phyloP scores from a whole-genome alignment of 1,140 invertebrate species.

The Drosophila pallidifrons region DNA sequence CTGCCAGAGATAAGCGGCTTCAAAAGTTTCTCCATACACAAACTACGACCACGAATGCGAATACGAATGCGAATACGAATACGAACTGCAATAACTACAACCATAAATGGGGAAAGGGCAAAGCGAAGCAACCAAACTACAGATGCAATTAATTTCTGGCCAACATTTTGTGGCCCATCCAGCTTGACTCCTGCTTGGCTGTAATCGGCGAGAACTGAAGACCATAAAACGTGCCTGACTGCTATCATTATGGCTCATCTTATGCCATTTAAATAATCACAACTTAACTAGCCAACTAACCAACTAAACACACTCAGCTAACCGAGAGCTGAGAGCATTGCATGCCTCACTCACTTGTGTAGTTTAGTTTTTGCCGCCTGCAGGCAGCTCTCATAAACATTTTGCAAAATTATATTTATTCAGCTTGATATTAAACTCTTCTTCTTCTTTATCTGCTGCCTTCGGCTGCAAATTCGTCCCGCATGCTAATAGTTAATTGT shows the following conservation, averaged over 20 bases:
- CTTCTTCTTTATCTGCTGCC: neutral
- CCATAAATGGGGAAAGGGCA: constrained; percentile 37
- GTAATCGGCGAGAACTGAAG: constrained; percentile 29
- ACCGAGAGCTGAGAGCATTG: neutral
- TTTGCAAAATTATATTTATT: neutral
- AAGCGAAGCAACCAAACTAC: constrained; percentile 52
- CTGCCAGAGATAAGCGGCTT: constrained; percentile 76
- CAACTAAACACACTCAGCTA: neutral
- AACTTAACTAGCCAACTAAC: constrained; percentile 45
- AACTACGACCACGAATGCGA: constrained; percentile 51
- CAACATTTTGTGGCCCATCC: constrained; percentile 21
- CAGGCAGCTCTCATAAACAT: constrained; percentile 28
- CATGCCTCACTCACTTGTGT: neutral
- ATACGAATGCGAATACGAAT: constrained; percentile 7
- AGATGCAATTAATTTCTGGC: constrained; percentile 71
- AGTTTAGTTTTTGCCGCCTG: neutral
- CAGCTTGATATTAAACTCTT: neutral
- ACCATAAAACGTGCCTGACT: constrained; percentile 65
- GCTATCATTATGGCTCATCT: constrained; percentile 72
- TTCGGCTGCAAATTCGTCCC: neutral
- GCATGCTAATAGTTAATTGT: constrained; percentile 5
- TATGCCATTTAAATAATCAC: constrained; percentile 78
- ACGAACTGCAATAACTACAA: constrained; percentile 58
- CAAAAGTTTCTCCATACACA: constrained; percentile 64
- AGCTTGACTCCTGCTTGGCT: neutral